Evolutionary conservation across 2,113 vertebrate species (phyloP), one percentile per base, ranked within the genome.

Genomic region (Siniperca knerii): DNA sequence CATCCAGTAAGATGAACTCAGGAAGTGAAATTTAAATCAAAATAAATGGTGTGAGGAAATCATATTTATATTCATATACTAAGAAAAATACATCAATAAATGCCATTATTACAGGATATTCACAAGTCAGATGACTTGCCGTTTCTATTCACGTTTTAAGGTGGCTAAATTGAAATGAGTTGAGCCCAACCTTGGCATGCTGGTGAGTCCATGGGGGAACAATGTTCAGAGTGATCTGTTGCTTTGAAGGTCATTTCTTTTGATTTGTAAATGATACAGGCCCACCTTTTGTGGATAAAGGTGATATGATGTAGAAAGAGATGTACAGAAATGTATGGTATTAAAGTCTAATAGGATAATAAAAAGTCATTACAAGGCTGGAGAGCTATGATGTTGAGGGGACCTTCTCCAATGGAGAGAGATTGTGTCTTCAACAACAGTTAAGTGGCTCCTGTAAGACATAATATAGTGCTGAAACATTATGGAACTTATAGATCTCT

Each of bases 1-100:
- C 77, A 85, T 89, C 82, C 79, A 85, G 71, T 91, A 60, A 86
- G 81, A 88, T 82, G 78, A 90, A 92, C 92, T 94, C 93, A 94
- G 93, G 93, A 94, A 92, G 91, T 88, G 87, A 86, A 81, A 73
- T 77, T 77, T 75, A 83, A 78, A 83, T 82, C 15, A 11, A 75
- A 86, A 85, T 66, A 5, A 73, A 50, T 37, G 48, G 35, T 62
- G 46, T 61, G 61, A 79, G 21, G 48, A 73, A 48, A 58, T 66
- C 29, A n/a, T 78, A 40, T 66, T 79, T 79, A 60, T 84, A 79
- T 82, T 78, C 60, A 55, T 48, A 52, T 48, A 54, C 21, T 69
- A 29, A 69, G 70, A 66, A 55, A 71, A 68, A 74, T 29, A 69
- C 33, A 72, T 64, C 35, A 46, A 52, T 58, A 35, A 65, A 40